Evolutionary conservation across 2,888 invertebrate species (phyloP), one percentile per base, ranked within the genome.

Genomic region (Chymomyza caudatula): DNA sequence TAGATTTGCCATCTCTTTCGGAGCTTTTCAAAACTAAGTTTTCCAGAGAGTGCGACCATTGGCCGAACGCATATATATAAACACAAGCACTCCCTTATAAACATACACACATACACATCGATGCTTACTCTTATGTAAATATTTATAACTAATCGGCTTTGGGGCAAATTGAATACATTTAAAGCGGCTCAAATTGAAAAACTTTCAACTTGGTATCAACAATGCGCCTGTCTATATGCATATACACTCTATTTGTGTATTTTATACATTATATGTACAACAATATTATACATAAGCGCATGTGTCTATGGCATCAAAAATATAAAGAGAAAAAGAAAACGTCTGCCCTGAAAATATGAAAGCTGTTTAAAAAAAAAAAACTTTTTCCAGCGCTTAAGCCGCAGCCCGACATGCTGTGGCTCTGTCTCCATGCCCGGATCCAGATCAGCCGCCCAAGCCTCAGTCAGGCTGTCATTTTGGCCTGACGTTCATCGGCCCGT

Each of bases 131-230:
- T 19, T 57, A 19, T 63, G 63, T 19, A 51, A 56, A 57, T 52
- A 17, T 20, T 20, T 57, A 49, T 15, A 59, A 49, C 23, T 13
- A 51, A 49, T 17, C 52, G 22, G 56, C 78, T 78, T 51, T 56
- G 63, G 52, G 67, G 52, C 44, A 37, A 60, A 8, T 55, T 44
- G 56, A 61, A 60, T 61, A 67, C 67, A 37, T 63, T 84, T 76
- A 82, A 84, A 85, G 80, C 85, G 69, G 67, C 69, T 73, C 67
- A 85, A 85, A 85, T 85, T 85, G 84, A 85, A 85, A 85, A 85
- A 85, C 85, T 85, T 85, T 82, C 74, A 76, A 60, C 74, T 63
- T 72, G 77, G 71, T 69, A 62, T 59, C 64, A 65, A 72, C 66
- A 60, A 72, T 61, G 29, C 17, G 25, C 15, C 25, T 22, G 13